phyloP scores from a whole-genome alignment of 2,888 invertebrate genomes.

The Spialia ferax region DNA sequence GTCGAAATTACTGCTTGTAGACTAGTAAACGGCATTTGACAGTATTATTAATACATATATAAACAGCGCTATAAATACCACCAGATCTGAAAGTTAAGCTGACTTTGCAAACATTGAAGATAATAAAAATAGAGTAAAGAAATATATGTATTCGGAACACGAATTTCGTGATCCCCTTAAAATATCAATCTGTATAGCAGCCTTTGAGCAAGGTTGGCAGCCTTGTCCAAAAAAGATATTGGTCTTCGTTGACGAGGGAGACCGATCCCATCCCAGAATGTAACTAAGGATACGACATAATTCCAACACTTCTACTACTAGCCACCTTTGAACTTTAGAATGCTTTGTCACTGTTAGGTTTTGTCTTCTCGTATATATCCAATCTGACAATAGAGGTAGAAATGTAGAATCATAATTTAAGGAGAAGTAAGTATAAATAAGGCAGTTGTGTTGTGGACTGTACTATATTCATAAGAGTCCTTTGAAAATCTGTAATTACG shows the following conservation, averaged over 20 bases:
- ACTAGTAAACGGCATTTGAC: no score
- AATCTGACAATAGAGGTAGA: no score
- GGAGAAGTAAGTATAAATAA: no score
- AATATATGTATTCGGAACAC: background rate
- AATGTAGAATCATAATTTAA: no score
- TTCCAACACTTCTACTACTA: background rate
- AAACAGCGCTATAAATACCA: no score
- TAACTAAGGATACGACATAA: background rate
- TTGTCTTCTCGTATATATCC: no score
- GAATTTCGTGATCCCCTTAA: background rate
- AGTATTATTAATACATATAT: no score
- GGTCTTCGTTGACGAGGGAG: slow-evolving; percentile 22
- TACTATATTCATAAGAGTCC: no score
- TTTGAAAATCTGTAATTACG: no score
- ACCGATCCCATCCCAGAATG: background rate
- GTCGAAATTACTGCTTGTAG: no score
- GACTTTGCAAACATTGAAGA: background rate
- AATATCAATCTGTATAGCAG: slow-evolving; percentile 7
- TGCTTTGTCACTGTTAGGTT: slow-evolving; percentile 9
- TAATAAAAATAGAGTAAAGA: background rate
- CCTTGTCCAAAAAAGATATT: slow-evolving; percentile 28
- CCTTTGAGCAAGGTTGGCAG: slow-evolving; percentile 21
- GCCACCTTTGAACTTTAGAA: slow-evolving; percentile 1
- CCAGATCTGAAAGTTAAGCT: background rate
- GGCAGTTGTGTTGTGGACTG: no score